Conservation (phyloP, 23 tunicate species). For the Corella eumyota region DNA sequence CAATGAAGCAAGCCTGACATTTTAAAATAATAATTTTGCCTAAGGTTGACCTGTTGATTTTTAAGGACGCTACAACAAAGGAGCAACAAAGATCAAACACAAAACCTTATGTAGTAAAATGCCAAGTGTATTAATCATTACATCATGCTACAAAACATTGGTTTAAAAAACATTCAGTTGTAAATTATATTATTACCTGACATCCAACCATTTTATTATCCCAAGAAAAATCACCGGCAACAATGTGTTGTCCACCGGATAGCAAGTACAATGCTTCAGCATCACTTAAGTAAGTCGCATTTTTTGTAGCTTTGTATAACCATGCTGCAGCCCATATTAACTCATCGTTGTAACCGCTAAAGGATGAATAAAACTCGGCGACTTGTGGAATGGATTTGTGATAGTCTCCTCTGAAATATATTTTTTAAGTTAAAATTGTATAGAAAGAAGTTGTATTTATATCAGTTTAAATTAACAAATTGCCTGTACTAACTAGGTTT, state of each 20-base stretch:
- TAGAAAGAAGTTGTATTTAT: too few relatives aligned
- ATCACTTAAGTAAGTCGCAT: conserved; percentile 38
- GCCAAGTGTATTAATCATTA: too few relatives aligned
- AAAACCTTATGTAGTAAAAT: too few relatives aligned
- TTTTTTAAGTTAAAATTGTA: not conserved
- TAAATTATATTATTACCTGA: conserved; percentile 39
- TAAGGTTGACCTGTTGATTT: too few relatives aligned
- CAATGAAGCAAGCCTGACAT: too few relatives aligned
- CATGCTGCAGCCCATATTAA: conserved; percentile 91
- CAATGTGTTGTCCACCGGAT: conserved; percentile 23
- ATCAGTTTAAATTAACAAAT: too few relatives aligned
- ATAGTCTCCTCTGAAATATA: conserved; percentile 67
- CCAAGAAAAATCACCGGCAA: conserved; percentile 72
- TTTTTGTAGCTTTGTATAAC: conserved; percentile 83
- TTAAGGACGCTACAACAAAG: too few relatives aligned
- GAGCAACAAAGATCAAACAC: too few relatives aligned
- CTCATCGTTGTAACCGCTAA: conserved; percentile 74
- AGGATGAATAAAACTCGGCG: conserved; percentile 48
- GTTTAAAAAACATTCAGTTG: too few relatives aligned
- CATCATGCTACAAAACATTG: too few relatives aligned
- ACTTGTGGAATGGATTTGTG: conserved; percentile 58
- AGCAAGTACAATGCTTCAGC: conserved; percentile 26
- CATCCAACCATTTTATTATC: conserved; percentile 77
- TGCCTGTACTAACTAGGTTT: too few relatives aligned
- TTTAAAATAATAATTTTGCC: too few relatives aligned